Evolutionary conservation across 2,113 vertebrate genomes (phyloP).

Genomic region (Zapus hudsonius): DNA sequence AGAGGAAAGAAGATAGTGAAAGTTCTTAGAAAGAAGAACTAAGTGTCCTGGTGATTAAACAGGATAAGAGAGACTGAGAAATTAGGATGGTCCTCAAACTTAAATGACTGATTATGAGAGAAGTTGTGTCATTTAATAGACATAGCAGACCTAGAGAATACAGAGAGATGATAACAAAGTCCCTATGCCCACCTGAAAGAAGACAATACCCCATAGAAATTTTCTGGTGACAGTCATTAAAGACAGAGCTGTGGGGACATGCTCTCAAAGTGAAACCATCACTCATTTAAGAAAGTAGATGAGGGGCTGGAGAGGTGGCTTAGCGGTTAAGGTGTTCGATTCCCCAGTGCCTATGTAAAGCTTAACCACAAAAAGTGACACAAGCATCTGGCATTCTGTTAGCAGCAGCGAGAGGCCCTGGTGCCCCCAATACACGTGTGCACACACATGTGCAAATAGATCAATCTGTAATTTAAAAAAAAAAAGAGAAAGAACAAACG

Average conservation of each 20-base stretch:
- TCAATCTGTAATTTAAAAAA: too few species aligned
- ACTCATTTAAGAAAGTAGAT: not conserved
- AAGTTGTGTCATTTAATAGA: not conserved
- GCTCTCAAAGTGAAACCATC: not conserved
- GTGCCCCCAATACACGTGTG: too few species aligned
- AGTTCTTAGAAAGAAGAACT: constrained; percentile 4
- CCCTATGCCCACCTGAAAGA: not conserved
- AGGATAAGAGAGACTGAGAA: not conserved
- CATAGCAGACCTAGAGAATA: not conserved
- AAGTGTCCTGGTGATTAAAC: not conserved
- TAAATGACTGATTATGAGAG: not conserved
- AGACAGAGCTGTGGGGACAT: not conserved
- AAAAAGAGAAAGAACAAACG: not conserved
- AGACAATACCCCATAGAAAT: not conserved
- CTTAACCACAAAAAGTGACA: too few species aligned
- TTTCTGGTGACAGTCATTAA: not conserved
- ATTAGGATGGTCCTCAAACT: not conserved
- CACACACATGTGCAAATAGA: too few species aligned
- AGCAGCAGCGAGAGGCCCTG: too few species aligned
- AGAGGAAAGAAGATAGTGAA: not conserved
- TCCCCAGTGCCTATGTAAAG: too few species aligned
- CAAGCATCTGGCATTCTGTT: too few species aligned
- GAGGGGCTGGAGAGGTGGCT: not conserved
- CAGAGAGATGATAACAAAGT: not conserved
- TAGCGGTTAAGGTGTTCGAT: too few species aligned